Base-by-base conservation (phyloP, 2,888 invertebrate species). In the Platypus cylindrus region DNA sequence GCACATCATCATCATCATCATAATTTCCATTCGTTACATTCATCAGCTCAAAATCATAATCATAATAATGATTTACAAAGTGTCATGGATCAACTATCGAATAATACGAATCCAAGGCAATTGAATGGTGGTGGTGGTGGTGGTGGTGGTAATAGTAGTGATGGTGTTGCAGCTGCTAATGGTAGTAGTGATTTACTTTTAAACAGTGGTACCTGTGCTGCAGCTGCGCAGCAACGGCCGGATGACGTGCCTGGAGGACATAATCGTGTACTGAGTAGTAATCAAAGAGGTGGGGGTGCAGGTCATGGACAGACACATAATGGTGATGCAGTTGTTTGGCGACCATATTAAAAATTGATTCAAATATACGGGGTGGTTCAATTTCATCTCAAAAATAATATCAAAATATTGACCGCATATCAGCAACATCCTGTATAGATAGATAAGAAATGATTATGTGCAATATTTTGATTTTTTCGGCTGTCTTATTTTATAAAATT, bases 271-370 rank as follows among this genome's bases (percentile, higher is more conserved):
- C 45, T 56, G 32, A 57, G 46, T 29, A 57, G 47, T 30, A 56
- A 53, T 32, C n/a, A n/a, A n/a, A n/a, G n/a, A n/a, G n/a, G n/a
- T n/a, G n/a, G n/a, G n/a, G 58, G 53, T 3, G 46, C 38, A n/a
- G 73, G 68, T 46, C 61, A 72, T 45, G 73, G 73, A n/a, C 71
- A 72, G 45, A 71, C 68, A 12, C 71, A 71, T 46, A 71, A 70
- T 39, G 70, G 70, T 41, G 74, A 79, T 55, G 77, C 78, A 27
- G 63, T 63, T 3, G 81, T 81, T 33, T 82, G 81, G 81, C 66
- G 81, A 61, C 81, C 81, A 47, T 81, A 81, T 66, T 81, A 68
- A 66, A n/a, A n/a, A n/a, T n/a, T n/a, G n/a, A n/a, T n/a, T n/a
- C n/a, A n/a, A n/a, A n/a, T n/a, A n/a, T n/a, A n/a, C n/a, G n/a